A percentile compares a stretch with the other conserved stretches of the same genome.
Evolutionary conservation across 2,797 vertebrate species (phyloP).

Genomic region (Heteromormyrus szaboi): DNA sequence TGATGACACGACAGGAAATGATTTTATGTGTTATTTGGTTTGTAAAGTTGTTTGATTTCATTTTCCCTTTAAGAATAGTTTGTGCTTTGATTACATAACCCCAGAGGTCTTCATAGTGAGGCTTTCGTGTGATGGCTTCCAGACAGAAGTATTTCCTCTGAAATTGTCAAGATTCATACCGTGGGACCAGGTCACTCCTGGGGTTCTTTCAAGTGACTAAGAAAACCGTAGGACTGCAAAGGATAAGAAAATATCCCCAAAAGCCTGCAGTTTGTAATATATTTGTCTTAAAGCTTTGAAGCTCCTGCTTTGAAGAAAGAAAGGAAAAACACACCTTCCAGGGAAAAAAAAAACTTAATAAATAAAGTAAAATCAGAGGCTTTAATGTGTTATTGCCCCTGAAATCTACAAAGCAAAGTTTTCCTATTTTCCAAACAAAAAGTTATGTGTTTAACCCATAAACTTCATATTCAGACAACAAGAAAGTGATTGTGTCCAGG

Average conservation of each 20-base stretch:
- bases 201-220: background rate
- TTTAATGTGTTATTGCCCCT: background rate
- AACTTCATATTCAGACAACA: background rate
- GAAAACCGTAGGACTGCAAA: background rate
- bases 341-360: background rate
- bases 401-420: background rate
- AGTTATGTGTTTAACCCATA: background rate
- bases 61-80: background rate
- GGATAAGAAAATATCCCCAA: background rate
- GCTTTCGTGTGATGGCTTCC: background rate
- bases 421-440: background rate
- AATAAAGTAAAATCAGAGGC: background rate
- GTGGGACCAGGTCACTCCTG: background rate
- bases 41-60: background rate
- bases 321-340: background rate
- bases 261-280: background rate
- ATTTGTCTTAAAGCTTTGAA: background rate
- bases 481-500: background rate
- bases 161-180: slow-evolving; percentile 9
- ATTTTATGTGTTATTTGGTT: background rate
- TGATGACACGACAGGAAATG: background rate
- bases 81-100: background rate
- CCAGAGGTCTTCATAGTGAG: background rate
- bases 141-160: background rate
- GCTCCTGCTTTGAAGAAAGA: background rate